Percentiles rank a stretch among this genome's conserved stretches.
These are phyloP conservation scores for Amphipoea oculea DNA, from an alignment of 2,888 invertebrate genomes.

Conservation along the genomic window DNA sequence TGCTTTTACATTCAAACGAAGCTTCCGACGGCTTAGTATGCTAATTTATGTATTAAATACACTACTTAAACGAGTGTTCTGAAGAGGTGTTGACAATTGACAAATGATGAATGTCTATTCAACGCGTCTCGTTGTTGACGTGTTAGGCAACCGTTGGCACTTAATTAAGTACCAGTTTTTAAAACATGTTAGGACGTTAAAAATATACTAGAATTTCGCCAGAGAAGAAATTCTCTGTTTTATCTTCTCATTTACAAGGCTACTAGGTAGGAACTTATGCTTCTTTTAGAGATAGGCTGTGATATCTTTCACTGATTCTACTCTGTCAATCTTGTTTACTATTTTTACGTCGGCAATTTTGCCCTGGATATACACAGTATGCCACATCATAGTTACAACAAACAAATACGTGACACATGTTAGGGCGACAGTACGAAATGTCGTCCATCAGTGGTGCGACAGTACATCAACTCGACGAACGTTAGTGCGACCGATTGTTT, in stretches of 20 bases:
- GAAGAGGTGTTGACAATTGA: constrained; percentile 5
- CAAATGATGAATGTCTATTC: neutral
- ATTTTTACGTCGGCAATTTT: neutral
- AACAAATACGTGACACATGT: too few species aligned
- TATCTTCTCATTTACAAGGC: neutral
- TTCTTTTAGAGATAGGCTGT: neutral
- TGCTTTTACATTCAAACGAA: constrained; percentile 49
- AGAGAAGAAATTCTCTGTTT: neutral
- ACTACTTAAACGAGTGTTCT: neutral
- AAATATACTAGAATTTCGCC: neutral
- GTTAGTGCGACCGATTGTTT: neutral
- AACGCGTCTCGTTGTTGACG: neutral
- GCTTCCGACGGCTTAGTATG: constrained; percentile 49
- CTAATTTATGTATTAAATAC: constrained; percentile 17
- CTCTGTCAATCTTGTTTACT: neutral
- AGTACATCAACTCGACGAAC: too few species aligned
- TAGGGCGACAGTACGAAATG: too few species aligned
- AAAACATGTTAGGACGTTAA: neutral
- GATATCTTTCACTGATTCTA: neutral
- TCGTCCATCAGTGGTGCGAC: too few species aligned
- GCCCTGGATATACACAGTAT: neutral
- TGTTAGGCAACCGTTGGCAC: neutral
- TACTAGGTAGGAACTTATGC: neutral
- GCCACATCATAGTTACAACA: too few species aligned
- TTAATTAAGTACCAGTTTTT: neutral